Evolutionary conservation across 2,113 vertebrate species (phyloP).

Genomic region (Mastomys coucha): DNA sequence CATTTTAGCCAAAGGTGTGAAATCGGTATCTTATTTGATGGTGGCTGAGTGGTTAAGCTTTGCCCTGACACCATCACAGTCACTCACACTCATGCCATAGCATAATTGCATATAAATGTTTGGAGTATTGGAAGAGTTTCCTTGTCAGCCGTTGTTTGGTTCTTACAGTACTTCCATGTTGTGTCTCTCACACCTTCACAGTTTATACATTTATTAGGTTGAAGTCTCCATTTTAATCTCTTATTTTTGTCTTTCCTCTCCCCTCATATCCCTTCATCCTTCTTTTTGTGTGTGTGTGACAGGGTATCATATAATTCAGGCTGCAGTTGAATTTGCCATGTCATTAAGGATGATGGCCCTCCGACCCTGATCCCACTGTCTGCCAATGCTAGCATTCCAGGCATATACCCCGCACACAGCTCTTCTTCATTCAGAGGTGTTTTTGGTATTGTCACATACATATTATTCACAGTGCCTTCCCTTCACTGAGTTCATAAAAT

Average conservation of each 20-base stretch:
- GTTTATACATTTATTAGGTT: neutral
- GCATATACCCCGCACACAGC: neutral
- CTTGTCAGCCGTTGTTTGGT: neutral
- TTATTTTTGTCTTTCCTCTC: neutral
- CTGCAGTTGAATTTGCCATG: neutral
- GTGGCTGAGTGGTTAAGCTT: neutral
- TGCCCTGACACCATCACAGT: neutral
- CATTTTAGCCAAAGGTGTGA: constrained; percentile 11
- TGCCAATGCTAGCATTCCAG: neutral
- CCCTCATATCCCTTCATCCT: neutral
- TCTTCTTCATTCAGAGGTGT: neutral
- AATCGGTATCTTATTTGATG: neutral
- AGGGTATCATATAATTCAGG: neutral
- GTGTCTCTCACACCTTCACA: neutral
- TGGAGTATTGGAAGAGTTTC: neutral
- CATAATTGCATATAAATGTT: neutral
- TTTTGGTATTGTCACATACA: constrained; percentile 34
- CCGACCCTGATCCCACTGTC: neutral
- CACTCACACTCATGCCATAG: neutral
- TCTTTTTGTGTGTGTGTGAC: neutral
- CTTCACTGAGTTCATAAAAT: constrained; percentile 51
- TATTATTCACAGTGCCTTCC: constrained; percentile 48
- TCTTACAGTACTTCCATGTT: neutral
- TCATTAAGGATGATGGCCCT: neutral
- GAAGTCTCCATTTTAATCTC: neutral